Conservation (phyloP, 2,888 invertebrate genomes). For the Macrosiphum euphorbiae region DNA sequence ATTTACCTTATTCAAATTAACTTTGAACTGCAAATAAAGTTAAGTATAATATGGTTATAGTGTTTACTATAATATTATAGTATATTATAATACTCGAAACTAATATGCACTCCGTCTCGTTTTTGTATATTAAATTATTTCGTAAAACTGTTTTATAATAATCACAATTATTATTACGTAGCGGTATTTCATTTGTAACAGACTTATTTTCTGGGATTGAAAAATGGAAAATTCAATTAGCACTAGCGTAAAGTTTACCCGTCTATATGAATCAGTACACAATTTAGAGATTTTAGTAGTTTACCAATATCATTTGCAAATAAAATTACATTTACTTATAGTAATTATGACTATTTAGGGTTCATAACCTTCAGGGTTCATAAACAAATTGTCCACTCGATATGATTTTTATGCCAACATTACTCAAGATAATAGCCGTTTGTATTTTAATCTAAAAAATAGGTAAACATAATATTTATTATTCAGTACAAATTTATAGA, state of each 20-base stretch:
- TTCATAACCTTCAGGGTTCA: too few relatives aligned
- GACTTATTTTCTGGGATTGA: neutral
- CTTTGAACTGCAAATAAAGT: neutral
- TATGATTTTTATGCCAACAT: too few relatives aligned
- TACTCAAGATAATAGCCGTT: too few relatives aligned
- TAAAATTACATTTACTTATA: too few relatives aligned
- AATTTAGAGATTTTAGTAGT: too few relatives aligned
- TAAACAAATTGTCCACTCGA: too few relatives aligned
- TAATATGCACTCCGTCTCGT: neutral
- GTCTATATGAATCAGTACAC: neutral
- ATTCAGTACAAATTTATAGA: too few relatives aligned
- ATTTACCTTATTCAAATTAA: neutral
- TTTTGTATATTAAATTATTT: neutral
- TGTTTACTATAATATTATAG: neutral
- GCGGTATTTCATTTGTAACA: too few relatives aligned
- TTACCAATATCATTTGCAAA: too few relatives aligned
- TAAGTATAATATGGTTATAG: neutral
- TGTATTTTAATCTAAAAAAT: too few relatives aligned
- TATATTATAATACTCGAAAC: neutral
- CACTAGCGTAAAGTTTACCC: neutral
- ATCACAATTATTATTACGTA: neutral
- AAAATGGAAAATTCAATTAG: neutral
- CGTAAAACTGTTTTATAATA: neutral
- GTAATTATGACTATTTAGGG: too few relatives aligned
- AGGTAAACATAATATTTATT: too few relatives aligned